Evolutionary conservation across 1,140 invertebrate species (phyloP).

Genomic region (Choristoneura fumiferana): DNA sequence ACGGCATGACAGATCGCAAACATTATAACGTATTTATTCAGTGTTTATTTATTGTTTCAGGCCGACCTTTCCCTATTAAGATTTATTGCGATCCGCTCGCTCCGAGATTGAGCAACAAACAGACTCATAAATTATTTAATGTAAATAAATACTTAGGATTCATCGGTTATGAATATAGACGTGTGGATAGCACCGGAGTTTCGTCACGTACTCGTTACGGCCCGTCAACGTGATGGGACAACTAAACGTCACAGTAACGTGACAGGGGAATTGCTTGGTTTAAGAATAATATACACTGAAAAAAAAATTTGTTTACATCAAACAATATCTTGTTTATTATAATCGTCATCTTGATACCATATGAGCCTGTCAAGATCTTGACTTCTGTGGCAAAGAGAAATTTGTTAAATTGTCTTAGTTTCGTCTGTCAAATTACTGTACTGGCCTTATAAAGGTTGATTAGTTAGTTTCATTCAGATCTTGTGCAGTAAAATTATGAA

Average conservation of each 20-base stretch:
- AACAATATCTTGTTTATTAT: no score
- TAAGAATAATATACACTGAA: no score
- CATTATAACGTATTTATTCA: not conserved
- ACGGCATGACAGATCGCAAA: not conserved
- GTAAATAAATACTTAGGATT: constrained; percentile 15
- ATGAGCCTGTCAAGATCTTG: no score
- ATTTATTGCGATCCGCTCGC: not conserved
- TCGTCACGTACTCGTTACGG: constrained; percentile 1
- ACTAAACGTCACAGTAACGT: not conserved
- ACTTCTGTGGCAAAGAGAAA: no score
- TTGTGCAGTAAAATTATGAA: no score
- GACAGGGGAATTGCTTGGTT: no score
- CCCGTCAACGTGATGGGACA: constrained; percentile 3
- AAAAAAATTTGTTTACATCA: no score
- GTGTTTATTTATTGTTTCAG: not conserved
- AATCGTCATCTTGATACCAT: no score
- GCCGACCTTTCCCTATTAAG: not conserved
- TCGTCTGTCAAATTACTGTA: no score
- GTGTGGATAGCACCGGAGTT: constrained; percentile 5
- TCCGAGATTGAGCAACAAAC: not conserved
- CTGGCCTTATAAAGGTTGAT: no score
- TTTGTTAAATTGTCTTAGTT: no score
- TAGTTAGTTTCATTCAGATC: no score
- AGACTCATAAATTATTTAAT: not conserved
- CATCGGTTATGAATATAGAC: not conserved